Evolutionary conservation across 2,888 invertebrate genomes (phyloP).

Genomic region (Smittia aterrima): DNA sequence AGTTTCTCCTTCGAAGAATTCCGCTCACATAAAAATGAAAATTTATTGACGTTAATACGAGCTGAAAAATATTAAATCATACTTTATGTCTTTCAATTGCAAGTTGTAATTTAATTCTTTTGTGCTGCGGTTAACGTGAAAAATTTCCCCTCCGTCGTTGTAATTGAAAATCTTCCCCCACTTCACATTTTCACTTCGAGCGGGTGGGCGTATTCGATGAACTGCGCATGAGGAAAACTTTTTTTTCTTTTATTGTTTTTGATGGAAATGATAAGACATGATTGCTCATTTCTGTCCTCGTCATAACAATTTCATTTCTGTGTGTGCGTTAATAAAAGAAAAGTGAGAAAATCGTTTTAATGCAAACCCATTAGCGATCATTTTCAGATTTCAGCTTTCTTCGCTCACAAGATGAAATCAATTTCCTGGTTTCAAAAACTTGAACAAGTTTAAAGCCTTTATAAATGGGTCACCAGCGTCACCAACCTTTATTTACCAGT

Average conservation of each 20-base stretch:
- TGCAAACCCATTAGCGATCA: constrained; percentile 12
- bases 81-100: constrained; percentile 36
- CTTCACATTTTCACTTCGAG: not conserved
- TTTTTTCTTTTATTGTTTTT: not conserved
- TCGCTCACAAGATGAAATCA: constrained; percentile 4
- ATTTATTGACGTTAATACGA: constrained; percentile 4
- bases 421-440: not conserved
- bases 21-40: constrained; percentile 18
- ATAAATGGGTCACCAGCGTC: constrained; percentile 12
- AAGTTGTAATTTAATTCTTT: constrained; percentile 32
- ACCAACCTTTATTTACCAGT: not conserved
- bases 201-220: constrained; percentile 11
- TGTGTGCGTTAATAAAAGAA: not conserved
- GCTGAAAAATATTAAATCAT: constrained; percentile 34
- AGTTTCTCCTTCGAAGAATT: constrained; percentile 4
- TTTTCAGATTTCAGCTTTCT: not conserved
- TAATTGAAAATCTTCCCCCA: constrained; percentile 15
- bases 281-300: constrained; percentile 18
- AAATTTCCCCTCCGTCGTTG: not conserved
- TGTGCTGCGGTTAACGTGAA: constrained; percentile 32
- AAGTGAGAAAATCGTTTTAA: not conserved
- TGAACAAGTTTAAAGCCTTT: not conserved
- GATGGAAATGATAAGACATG: constrained; percentile 39
- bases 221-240: constrained; percentile 29
- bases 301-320: not conserved